These are phyloP conservation scores for Hemaris fuciformis DNA, from an alignment of 2,888 invertebrate species.

Conservation along the genomic window DNA sequence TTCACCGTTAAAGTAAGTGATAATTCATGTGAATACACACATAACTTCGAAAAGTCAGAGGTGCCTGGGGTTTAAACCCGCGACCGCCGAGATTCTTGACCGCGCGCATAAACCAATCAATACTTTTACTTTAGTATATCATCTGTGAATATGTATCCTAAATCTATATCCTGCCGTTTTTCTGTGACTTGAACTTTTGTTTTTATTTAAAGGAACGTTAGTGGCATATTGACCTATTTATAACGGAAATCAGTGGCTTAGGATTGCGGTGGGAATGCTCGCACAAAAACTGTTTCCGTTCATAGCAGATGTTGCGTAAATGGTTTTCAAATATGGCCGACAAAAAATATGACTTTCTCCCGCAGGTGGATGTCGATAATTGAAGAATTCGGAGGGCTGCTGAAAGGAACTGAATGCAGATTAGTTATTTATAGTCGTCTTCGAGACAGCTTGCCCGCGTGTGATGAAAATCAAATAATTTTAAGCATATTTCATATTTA, in stretches of 20 bases:
- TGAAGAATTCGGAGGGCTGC: slow-evolving; percentile 24
- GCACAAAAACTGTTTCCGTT: slow-evolving; percentile 70
- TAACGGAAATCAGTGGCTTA: slow-evolving; percentile 64
- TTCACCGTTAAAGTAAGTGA: no score
- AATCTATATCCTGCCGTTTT: background rate
- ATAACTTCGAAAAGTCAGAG: no score
- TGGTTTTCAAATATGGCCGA: slow-evolving; percentile 36
- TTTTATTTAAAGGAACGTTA: slow-evolving; percentile 22
- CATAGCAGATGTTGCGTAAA: slow-evolving; percentile 53
- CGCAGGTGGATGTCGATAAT: slow-evolving; percentile 43
- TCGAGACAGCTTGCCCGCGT: background rate
- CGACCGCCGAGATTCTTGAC: no score
- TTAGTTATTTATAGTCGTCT: background rate
- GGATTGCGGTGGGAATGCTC: slow-evolving; percentile 46
- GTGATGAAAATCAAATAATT: background rate
- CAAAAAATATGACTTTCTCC: slow-evolving; percentile 40
- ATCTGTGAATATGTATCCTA: background rate
- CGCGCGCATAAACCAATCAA: no score
- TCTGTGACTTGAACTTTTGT: slow-evolving; percentile 3
- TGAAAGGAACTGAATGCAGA: background rate
- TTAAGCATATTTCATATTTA: no score
- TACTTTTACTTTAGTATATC: no score
- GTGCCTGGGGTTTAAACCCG: no score
- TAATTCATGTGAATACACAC: no score
- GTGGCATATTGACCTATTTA: slow-evolving; percentile 65